These are phyloP conservation scores for Dryobates pubescens DNA, from an alignment of 2,797 vertebrate genomes.

Conservation along the genomic window DNA sequence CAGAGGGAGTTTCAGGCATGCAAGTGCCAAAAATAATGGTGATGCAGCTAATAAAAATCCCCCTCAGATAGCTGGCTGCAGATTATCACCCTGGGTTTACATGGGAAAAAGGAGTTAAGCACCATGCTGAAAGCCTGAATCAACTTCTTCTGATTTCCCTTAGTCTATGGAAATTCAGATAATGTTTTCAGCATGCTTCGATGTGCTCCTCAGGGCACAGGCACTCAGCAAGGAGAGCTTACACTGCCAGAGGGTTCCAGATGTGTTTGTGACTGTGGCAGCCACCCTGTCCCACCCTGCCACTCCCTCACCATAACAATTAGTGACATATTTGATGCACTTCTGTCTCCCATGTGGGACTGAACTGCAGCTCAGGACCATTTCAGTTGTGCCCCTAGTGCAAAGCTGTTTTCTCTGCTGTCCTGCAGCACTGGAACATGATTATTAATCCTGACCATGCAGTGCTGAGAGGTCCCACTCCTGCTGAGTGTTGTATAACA, in stretches of 20 bases:
- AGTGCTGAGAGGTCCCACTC: slow-evolving; percentile 22
- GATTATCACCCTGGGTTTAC: background rate
- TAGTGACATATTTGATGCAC: background rate
- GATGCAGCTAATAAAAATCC: slow-evolving; percentile 46
- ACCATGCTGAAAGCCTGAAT: slow-evolving; percentile 6
- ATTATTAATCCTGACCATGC: slow-evolving; percentile 16
- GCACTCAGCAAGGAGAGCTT: background rate
- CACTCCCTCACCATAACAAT: background rate
- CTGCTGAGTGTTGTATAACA: slow-evolving; percentile 36
- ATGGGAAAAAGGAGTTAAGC: slow-evolving; percentile 43
- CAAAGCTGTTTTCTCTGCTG: slow-evolving; percentile 9
- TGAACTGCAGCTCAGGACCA: background rate
- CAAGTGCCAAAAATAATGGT: slow-evolving; percentile 59
- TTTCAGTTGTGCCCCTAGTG: background rate
- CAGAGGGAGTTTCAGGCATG: slow-evolving; percentile 39
- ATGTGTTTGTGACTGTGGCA: background rate
- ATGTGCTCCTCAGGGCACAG: background rate
- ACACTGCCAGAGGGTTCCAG: background rate
- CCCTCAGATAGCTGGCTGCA: background rate
- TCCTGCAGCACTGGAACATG: background rate
- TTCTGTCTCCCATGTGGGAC: background rate
- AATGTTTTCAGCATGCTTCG: background rate
- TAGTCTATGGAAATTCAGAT: slow-evolving; percentile 37
- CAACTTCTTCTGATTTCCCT: background rate
- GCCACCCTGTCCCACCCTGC: background rate